A percentile compares a stretch with the other conserved stretches of the same genome.
Evolutionary conservation across 2,888 invertebrate genomes (phyloP).

Genomic region (Anoplius nigerrimus): DNA sequence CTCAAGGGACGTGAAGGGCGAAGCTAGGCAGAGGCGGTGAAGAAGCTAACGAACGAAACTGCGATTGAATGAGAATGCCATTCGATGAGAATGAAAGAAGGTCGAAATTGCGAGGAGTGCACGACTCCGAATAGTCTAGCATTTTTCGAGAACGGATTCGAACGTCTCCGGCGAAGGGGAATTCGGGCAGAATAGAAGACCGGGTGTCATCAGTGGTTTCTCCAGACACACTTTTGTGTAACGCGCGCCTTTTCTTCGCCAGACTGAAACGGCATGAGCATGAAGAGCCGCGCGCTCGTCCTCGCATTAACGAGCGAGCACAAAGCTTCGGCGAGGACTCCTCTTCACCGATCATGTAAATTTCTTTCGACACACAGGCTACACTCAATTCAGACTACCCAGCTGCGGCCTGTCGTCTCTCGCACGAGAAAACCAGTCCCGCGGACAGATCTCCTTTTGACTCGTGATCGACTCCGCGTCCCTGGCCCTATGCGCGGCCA

Average conservation of each 20-base stretch:
- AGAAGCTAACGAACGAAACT: too few relatives aligned
- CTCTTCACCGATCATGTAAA: conserved; percentile 20
- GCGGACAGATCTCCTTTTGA: too few relatives aligned
- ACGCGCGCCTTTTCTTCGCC: conserved; percentile 7
- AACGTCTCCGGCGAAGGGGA: too few relatives aligned
- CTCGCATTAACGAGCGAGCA: not conserved
- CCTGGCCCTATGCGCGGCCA: not conserved
- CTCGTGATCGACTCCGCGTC: not conserved
- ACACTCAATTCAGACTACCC: conserved; percentile 25
- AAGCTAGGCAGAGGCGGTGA: too few relatives aligned
- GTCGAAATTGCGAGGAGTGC: too few relatives aligned
- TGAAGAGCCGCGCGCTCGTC: conserved; percentile 1
- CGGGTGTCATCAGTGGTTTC: too few relatives aligned
- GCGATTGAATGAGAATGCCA: too few relatives aligned
- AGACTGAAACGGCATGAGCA: conserved; percentile 1
- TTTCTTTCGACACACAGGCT: conserved; percentile 19
- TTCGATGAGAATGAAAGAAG: too few relatives aligned
- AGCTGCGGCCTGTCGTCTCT: conserved; percentile 6
- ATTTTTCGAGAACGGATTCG: too few relatives aligned
- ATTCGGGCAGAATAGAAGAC: too few relatives aligned
- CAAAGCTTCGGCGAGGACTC: conserved; percentile 4
- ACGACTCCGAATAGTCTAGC: too few relatives aligned
- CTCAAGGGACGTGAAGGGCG: too few relatives aligned
- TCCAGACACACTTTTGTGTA: not conserved
- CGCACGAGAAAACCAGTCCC: not conserved